phyloP scores from a whole-genome alignment of 1,140 invertebrate genomes.

The Drosophila fuyamai region DNA sequence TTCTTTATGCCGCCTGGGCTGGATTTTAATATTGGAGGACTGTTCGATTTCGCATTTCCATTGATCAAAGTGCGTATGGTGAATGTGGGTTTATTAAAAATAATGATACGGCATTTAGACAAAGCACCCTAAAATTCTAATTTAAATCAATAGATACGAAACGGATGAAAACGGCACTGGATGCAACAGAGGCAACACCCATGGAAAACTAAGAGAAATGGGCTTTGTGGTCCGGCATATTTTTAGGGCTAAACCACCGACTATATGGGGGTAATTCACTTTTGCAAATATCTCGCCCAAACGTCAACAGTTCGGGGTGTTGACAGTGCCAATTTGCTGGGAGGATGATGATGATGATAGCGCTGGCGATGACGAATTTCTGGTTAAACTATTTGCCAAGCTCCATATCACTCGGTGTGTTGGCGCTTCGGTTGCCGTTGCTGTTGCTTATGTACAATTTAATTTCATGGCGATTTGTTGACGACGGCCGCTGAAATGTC shows the following conservation, averaged over 20 bases:
- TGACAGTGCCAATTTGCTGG: constrained; percentile 74
- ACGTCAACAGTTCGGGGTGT: constrained; percentile 49
- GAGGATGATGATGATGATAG: constrained; percentile 45
- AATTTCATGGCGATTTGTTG: constrained; percentile 78
- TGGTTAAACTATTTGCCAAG: constrained; percentile 76
- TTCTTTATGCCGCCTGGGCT: constrained; percentile 3
- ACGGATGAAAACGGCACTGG: neutral
- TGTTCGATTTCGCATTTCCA: constrained; percentile 27
- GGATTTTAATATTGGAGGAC: constrained; percentile 14
- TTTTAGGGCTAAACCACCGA: constrained; percentile 32
- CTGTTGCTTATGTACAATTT: constrained; percentile 66
- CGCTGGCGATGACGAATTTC: constrained; percentile 71
- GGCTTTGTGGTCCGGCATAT: constrained; percentile 1
- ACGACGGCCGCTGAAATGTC: constrained; percentile 49
- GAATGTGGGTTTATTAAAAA: constrained; percentile 56
- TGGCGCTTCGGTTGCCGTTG: constrained; percentile 27
- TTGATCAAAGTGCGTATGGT: constrained; percentile 46
- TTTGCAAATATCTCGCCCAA: constrained; percentile 18
- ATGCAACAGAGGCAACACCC: neutral
- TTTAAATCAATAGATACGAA: constrained; percentile 27
- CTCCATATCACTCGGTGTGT: constrained; percentile 12
- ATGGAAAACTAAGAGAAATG: constrained; percentile 3
- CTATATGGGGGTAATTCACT: constrained; percentile 39
- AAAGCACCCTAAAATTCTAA: neutral
- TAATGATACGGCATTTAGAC: constrained; percentile 44